Conservation (phyloP, 2,797 vertebrate genomes). For the Labeo calbasu region DNA sequence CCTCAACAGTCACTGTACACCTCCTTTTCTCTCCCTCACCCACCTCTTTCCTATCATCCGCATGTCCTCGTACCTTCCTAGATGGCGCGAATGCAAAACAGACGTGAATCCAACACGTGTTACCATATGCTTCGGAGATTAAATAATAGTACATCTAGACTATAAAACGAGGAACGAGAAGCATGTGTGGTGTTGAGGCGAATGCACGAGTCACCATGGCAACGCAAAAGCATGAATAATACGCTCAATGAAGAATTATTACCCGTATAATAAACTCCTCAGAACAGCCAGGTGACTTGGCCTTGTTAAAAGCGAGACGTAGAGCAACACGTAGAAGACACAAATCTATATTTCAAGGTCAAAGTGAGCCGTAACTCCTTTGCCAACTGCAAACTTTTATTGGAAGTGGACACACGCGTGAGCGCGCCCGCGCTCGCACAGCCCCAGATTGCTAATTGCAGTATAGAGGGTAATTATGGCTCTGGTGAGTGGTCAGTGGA, state of each 20-base stretch:
- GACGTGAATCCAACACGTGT: neutral
- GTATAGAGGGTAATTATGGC: slow-evolving; percentile 64
- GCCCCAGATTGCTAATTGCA: slow-evolving; percentile 69
- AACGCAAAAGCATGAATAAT: slow-evolving; percentile 43
- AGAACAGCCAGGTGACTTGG: slow-evolving; percentile 44
- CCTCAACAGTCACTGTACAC: slow-evolving; percentile 38
- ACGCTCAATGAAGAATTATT: slow-evolving; percentile 50
- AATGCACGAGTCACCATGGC: slow-evolving; percentile 30
- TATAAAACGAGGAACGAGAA: slow-evolving; percentile 22
- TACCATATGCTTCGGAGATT: slow-evolving; percentile 18
- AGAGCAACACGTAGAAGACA: neutral
- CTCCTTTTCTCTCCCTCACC: slow-evolving; percentile 15
- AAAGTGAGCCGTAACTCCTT: slow-evolving; percentile 42
- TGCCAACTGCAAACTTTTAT: slow-evolving; percentile 61
- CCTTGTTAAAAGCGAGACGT: slow-evolving; percentile 32
- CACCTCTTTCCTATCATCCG: slow-evolving; percentile 22
- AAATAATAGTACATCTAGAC: slow-evolving; percentile 34
- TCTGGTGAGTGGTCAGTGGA: slow-evolving; percentile 61
- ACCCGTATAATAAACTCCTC: slow-evolving; percentile 34
- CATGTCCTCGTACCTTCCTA: neutral
- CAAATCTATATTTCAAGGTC: slow-evolving; percentile 45
- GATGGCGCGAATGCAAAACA: neutral
- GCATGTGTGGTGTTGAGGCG: neutral
- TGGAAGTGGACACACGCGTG: slow-evolving; percentile 38
- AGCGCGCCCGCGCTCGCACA: slow-evolving; percentile 4